Base-by-base conservation (phyloP, 2,888 invertebrate species). In the Drosophila mercatorum region DNA sequence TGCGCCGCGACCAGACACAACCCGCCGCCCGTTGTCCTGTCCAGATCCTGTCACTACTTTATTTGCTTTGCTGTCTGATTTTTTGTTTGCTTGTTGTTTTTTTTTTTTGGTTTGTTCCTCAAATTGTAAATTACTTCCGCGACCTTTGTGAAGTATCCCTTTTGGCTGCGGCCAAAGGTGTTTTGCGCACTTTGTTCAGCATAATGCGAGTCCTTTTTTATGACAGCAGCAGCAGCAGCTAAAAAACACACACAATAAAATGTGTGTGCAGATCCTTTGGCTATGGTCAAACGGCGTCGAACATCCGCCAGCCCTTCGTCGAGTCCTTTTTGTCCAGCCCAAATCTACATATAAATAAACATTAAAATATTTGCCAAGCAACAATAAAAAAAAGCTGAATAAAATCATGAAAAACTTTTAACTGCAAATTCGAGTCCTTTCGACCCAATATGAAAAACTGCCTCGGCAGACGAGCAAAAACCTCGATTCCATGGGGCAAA, bases 121-220 rank as follows among this genome's bases (percentile, higher is more conserved):
- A 88, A 78, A 88, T 89, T 84, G 88, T 88, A 90, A 91, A 91
- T 91, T 91, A 91, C 91, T 91, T 91, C 91, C 91, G 90, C 77
- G 84, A 81, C 84, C 82, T 75, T 88, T 84, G 83, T 83, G 59
- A 72, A 76, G 72, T 73, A 68, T 74, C 67, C 83, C 79, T 81
- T 72, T 74, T 52, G 17, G 47, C 10, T 47, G 53, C 68, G 41
- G 55, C 55, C 61, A 72, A 84, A 86, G 89, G 84, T 84, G 89
- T 88, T 65, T 65, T 70, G 80, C 80, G 67, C 71, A 67, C 58
- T 71, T 56, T 55, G 53, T 70, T 60, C 63, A 38, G 59, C 61
- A 80, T 78, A 75, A 80, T 75, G 61, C 63, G 49, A 61, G 56
- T 76, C 58, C 68, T 60, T 75, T 85, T 71, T 80, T 81, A 84